Conservation (phyloP, 2,888 invertebrate species). For the Oxytorus armatus region DNA sequence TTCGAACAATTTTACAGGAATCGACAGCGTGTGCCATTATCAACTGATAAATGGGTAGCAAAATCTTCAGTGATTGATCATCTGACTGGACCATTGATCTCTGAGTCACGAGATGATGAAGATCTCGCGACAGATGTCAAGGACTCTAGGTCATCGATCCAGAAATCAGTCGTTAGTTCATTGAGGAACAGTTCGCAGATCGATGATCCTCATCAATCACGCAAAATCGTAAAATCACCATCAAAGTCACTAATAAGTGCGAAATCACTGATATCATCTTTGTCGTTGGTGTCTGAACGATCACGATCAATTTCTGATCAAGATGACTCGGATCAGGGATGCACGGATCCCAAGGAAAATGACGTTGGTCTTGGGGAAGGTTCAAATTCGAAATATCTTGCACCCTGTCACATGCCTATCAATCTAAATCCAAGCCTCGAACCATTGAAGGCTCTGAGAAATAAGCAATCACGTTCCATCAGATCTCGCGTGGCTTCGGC, state of each 20-base stretch:
- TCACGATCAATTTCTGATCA: constrained; percentile 70
- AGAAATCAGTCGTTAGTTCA: constrained; percentile 3
- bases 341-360: constrained; percentile 74
- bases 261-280: constrained; percentile 38
- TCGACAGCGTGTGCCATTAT: neutral
- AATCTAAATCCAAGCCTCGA: constrained; percentile 78
- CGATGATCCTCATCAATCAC: constrained; percentile 15
- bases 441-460: constrained; percentile 77
- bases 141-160: neutral
- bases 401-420: constrained; percentile 80
- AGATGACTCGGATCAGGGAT: constrained; percentile 72
- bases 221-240: neutral
- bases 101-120: constrained; percentile 1
- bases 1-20: constrained; percentile 33
- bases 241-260: constrained; percentile 18
- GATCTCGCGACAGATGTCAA: neutral
- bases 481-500: constrained; percentile 69
- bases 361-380: constrained; percentile 67
- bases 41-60: neutral
- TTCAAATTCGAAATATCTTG: constrained; percentile 74
- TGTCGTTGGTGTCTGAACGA: constrained; percentile 59
- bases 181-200: constrained; percentile 7
- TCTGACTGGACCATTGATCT: neutral
- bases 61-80: neutral
- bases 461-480: constrained; percentile 69